Evolutionary conservation across 2,888 invertebrate species (phyloP).

Genomic region (Cremastinae sp.): DNA sequence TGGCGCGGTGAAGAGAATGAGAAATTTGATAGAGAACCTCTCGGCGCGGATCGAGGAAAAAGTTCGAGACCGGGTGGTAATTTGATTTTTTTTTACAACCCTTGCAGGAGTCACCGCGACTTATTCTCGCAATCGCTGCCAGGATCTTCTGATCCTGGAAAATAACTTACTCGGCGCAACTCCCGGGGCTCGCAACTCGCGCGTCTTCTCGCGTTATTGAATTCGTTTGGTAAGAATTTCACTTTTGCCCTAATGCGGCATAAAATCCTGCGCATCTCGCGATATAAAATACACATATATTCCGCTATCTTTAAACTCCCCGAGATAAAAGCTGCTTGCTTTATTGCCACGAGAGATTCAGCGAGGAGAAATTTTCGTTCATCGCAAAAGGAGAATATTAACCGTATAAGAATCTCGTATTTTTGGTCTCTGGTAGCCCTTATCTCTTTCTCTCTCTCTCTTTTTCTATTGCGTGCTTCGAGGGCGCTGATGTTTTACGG

Average conservation of each 20-base stretch:
- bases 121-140: slow-evolving; percentile 3
- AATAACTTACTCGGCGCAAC: slow-evolving; percentile 11
- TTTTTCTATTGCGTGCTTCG: slow-evolving; percentile 11
- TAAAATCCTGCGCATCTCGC: slow-evolving; percentile 59
- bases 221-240: slow-evolving; percentile 66
- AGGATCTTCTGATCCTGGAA: slow-evolving; percentile 7
- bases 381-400: not conserved
- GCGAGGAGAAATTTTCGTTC: not conserved
- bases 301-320: slow-evolving; percentile 1
- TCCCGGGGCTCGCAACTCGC: not conserved
- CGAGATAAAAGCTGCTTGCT: slow-evolving; percentile 29
- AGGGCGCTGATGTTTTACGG: slow-evolving; percentile 50
- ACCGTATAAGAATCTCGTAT: slow-evolving; percentile 39
- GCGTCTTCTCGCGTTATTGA: slow-evolving; percentile 54
- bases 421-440: slow-evolving; percentile 25
- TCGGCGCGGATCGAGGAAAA: not conserved
- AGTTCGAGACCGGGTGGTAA: slow-evolving; percentile 8
- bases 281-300: slow-evolving; percentile 16
- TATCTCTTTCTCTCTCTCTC: too few species aligned
- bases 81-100: slow-evolving; percentile 30
- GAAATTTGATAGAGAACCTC: slow-evolving; percentile 11
- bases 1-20: not conserved
- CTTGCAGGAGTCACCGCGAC: not conserved
- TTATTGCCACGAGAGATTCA: slow-evolving; percentile 40
- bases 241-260: slow-evolving; percentile 62